phyloP scores from a whole-genome alignment of 1,140 invertebrate genomes.

The Drosophila trapezifrons region DNA sequence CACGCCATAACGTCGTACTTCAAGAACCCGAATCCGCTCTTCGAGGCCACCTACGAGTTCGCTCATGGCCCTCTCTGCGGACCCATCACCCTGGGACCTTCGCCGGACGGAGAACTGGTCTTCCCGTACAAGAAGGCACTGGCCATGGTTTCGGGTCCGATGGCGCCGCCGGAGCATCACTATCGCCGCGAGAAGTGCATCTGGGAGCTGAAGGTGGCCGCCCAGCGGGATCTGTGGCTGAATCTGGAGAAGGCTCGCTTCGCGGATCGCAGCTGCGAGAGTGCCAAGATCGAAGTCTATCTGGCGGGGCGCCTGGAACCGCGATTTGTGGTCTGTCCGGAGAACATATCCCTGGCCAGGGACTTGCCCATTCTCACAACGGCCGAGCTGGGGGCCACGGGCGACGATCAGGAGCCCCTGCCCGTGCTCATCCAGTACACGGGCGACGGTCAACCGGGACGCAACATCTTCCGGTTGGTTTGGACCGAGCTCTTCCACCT shows the following conservation, averaged over 20 bases:
- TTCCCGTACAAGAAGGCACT: constrained; percentile 93
- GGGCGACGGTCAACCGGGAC: constrained; percentile 87
- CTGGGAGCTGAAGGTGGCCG: constrained; percentile 93
- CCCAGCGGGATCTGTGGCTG: constrained; percentile 92
- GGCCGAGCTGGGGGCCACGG: constrained; percentile 88
- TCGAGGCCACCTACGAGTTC: constrained; percentile 93
- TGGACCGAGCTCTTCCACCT: constrained; percentile 96
- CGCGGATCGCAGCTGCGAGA: constrained; percentile 90
- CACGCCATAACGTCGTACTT: constrained; percentile 94
- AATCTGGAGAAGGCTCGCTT: constrained; percentile 94
- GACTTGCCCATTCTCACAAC: constrained; percentile 91
- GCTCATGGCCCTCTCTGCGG: constrained; percentile 94
- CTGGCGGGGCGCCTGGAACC: constrained; percentile 89
- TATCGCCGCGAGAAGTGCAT: constrained; percentile 91
- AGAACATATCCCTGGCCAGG: constrained; percentile 91
- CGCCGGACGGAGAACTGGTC: constrained; percentile 92
- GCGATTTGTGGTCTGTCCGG: constrained; percentile 91
- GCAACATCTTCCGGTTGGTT: constrained; percentile 93
- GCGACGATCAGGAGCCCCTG: constrained; percentile 86
- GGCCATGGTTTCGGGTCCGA: constrained; percentile 84
- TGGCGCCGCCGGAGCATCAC: constrained; percentile 79
- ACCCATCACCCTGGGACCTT: constrained; percentile 90
- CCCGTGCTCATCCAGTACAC: constrained; percentile 89
- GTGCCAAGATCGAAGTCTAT: constrained; percentile 93
- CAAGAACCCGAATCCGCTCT: constrained; percentile 91